Base-by-base conservation (phyloP, 2,113 vertebrate species). In the Nothobranchius kuhntae region DNA sequence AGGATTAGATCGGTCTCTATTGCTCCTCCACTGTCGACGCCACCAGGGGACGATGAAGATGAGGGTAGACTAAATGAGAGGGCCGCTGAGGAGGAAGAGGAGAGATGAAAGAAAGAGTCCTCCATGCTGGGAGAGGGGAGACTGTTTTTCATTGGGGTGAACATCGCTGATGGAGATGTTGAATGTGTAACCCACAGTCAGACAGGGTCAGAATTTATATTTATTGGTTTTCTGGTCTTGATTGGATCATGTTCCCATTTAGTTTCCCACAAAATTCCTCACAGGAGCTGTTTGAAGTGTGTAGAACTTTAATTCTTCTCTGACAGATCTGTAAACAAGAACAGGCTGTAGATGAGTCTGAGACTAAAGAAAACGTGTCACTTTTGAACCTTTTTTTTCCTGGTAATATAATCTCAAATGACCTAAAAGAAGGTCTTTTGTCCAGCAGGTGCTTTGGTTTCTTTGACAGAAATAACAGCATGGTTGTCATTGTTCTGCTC, bases 81-180 rank as follows among this genome's bases (percentile, higher is more conserved):
- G 8, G 85, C 89, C 26, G 84, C 50, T 0, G 90, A 77, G 35
- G 89, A 89, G 2, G 89, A 85, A 1, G 91, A 82, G 30, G 92
- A 91, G 17, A 94, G 90, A 48, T 92, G 89, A 57, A 93, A 93
- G 78, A 93, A 94, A 21, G 92, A 91, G 56, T 93, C 93, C 61
- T 93, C 92, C 76, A 93, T 58, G 56, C 84, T 91, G 11, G 91
- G 91, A 44, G 92, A 91, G 13, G 91, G 77, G 17, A 93, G 75
- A 15, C 68, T 92, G 84, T 76, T 80, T 71, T 90, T 93, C 63
- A 81, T 85, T 17, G 81, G 62, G 46, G 84, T 85, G 78, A 92
- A 89, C 92, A 92, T 92, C 24, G 48, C 50, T 17, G 36, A 40
- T 13, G 14, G 52, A 26, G 12, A 45, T 57, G 38, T 46, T 10